A percentile compares a stretch with the other conserved stretches of the same genome.
phyloP scores from a whole-genome alignment of 2,113 vertebrate species.

The Hydropotes inermis region DNA sequence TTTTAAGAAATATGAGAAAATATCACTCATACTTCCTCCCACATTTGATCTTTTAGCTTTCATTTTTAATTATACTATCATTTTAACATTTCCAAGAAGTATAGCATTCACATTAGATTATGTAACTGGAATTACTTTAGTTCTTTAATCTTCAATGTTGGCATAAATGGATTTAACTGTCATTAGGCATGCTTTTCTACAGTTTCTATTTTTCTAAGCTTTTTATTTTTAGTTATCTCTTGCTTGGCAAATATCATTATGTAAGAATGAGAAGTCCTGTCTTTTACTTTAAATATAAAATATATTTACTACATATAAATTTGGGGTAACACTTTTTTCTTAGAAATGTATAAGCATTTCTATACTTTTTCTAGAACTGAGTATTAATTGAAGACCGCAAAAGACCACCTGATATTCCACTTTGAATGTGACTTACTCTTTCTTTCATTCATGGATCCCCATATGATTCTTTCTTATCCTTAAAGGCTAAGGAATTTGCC shows the following conservation, averaged over 20 bases:
- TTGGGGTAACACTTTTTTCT: neutral
- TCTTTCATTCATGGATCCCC: neutral
- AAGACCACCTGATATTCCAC: neutral
- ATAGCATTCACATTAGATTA: slow-evolving; percentile 2
- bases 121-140: neutral
- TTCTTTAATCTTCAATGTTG: neutral
- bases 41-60: slow-evolving; percentile 46
- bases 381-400: neutral
- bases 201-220: neutral
- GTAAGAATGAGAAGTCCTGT: neutral
- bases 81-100: slow-evolving; percentile 34
- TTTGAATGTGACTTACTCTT: neutral
- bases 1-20: slow-evolving; percentile 40
- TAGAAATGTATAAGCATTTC: neutral
- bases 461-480: neutral
- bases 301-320: neutral
- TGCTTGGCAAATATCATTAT: neutral
- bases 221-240: neutral
- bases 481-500: neutral
- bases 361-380: neutral
- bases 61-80: slow-evolving; percentile 52
- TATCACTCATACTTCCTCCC: slow-evolving; percentile 48
- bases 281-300: slow-evolving; percentile 5
- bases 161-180: neutral
- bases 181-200: neutral